Evolutionary conservation across 2,888 invertebrate genomes (phyloP), one percentile per base, ranked within the genome.

Genomic region (Piscicola geometra): DNA sequence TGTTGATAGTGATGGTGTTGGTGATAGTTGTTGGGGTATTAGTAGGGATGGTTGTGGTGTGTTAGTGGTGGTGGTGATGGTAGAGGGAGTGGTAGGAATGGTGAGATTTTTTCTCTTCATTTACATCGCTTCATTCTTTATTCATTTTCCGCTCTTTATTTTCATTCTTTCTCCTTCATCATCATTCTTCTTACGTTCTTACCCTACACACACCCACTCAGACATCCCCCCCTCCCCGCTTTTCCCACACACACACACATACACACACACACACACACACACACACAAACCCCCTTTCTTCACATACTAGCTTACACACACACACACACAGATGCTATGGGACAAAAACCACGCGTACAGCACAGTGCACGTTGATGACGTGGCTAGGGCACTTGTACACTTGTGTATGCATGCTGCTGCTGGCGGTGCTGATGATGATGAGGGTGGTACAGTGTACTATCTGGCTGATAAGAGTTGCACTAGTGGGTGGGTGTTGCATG

Each of bases 311-410:
- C n/a, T n/a, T n/a, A n/a, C n/a, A n/a, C n/a, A n/a, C 33, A 18
- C 33, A 18, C 30, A 12, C 28, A 0, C 69, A n/a, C 35, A 85
- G 86, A 88, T 95, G 50, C 87, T 94, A 32, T 95, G 94, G 94
- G 92, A 91, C 60, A 90, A 90, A 18, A 90, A 92, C 77, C 88
- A 94, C 79, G 90, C 90, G 83, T 89, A 93, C 87, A 93, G 94
- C 86, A 95, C 94, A 0, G 90, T 94, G 33, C 93, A 94, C 84
- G 92, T 93, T 0, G 85, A 87, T 30, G 95, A 95, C 86, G 88
- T 93, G n/a, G 92, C 90, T 83, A 88, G 90, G 75, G 94, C 93
- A 0, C 88, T 92, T 78, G 92, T 92, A 91, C 89, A 90, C 79
- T 87, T 94, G 32, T 86, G 84, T 77, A 75, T 80, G 30, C 77